Evolutionary conservation across 2,888 invertebrate genomes (phyloP), one percentile per base, ranked within the genome.

Genomic region (Heliothis peltigera): DNA sequence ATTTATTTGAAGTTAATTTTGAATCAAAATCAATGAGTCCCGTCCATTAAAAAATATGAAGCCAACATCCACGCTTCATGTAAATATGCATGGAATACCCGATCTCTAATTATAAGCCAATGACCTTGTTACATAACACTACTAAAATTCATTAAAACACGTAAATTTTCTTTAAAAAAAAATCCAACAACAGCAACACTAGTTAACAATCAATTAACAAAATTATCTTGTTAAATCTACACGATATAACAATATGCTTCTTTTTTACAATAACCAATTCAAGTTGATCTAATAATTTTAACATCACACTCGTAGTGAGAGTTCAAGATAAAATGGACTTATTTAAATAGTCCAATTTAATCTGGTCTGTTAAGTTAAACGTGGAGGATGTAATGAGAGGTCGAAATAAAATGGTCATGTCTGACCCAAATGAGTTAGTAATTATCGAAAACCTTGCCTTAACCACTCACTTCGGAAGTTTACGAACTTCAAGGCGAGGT

Each of bases 381-480:
- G n/a, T 4, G 4, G 5, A 3, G 8, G 43, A 25, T 32, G 35
- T n/a, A n/a, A 10, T 4, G n/a, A 42, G 32, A 22, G 62, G 32
- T 59, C 55, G 59, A 42, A 42, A 58, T 43, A 48, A 15, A 48
- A 21, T 48, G 53, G 80, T 52, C 52, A 47, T 7, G 47, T 6
- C 44, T 78, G 77, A 78, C 78, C 78, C 32, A 74, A 78, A 74
- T 78, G 53, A 58, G 62, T 65, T 22, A 56, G 66, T 72, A 80
- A 79, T 70, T 68, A 70, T 69, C 55, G 59, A 80, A 73, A 78
- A 77, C 76, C 77, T 78, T 80, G 81, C 68, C n/a, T 7, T 47
- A 28, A 25, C 79, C 79, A 58, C 70, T 81, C 81, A 81, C 81
- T 81, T 81, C 81, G 76, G 80, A 80, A 53, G 21, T 59, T 46